Evolutionary conservation across 2,113 vertebrate species (phyloP), one percentile per base, ranked within the genome.

Genomic region (Antechinus flavipes): DNA sequence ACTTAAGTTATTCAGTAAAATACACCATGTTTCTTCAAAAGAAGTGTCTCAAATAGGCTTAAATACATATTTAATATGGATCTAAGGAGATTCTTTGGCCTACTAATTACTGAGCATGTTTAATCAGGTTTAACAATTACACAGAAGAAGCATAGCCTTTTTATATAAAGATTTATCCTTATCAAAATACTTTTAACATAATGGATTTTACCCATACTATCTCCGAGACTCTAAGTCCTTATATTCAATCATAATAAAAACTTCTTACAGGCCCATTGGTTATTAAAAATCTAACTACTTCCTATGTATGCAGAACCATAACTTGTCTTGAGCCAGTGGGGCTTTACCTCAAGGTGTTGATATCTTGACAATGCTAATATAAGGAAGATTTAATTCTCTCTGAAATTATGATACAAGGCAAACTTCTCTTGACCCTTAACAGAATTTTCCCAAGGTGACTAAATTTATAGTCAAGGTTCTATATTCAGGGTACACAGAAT

Each of bases 121-220:
- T 96, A 96, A 97, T 95, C 97, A 93, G 11, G 93, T 95, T 68
- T 89, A 68, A 94, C 97, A 90, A 23, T 95, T 52, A 76, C 42
- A 11, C 52, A 24, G 5, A 2, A 68, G 56, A 92, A 5, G 47
- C 23, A 0, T 9, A 52, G 84, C 47, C 94, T 47, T 91, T 93
- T n/a, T 93, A 92, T 35, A 26, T 76, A 54, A 25, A 84, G 90
- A 96, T 95, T 93, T 90, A 54, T 93, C 84, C 96, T 96, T 96
- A 96, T 94, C 95, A 95, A 95, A 96, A 95, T 92, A 91, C 96
- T 92, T 96, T 95, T 92, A 90, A 93, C 92, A 76, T 94, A 93
- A 96, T 94, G 97, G 93, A 89, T 91, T 94, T 95, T 93, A 23
- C 93, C 93, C 93, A 54, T 90, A 52, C 8, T 35, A 93, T 84